phyloP scores from a whole-genome alignment of 2,888 invertebrate species.

The Melanargia galathea region DNA sequence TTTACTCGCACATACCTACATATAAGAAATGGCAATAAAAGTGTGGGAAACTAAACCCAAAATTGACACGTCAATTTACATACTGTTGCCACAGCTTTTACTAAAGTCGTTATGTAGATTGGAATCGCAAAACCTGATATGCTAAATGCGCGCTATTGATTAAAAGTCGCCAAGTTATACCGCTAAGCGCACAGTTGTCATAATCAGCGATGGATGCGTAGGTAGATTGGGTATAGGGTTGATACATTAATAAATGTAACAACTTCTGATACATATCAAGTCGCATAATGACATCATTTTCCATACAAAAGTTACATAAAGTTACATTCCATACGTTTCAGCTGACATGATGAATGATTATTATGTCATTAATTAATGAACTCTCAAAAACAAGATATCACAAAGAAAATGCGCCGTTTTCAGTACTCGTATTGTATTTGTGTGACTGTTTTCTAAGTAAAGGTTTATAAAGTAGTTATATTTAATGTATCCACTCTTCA shows the following conservation, averaged over 20 bases:
- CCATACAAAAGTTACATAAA: too few relatives aligned
- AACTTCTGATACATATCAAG: not conserved
- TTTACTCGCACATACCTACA: too few relatives aligned
- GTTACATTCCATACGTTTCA: too few relatives aligned
- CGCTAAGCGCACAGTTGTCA: slow-evolving; percentile 73
- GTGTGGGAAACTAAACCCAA: slow-evolving; percentile 34
- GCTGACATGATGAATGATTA: too few relatives aligned
- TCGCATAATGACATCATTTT: too few relatives aligned
- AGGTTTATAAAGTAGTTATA: too few relatives aligned
- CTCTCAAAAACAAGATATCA: too few relatives aligned
- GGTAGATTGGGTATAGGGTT: slow-evolving; percentile 58
- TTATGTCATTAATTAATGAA: too few relatives aligned
- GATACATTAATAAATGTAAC: not conserved
- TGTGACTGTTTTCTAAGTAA: too few relatives aligned
- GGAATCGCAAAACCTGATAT: slow-evolving; percentile 61
- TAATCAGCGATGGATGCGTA: slow-evolving; percentile 66
- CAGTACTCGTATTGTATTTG: too few relatives aligned
- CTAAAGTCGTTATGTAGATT: slow-evolving; percentile 39
- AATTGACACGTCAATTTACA: slow-evolving; percentile 42
- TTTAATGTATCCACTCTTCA: too few relatives aligned
- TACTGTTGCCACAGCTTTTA: slow-evolving; percentile 43
- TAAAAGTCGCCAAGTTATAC: slow-evolving; percentile 66
- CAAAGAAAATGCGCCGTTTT: too few relatives aligned
- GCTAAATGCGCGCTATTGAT: slow-evolving; percentile 68
- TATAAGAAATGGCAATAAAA: slow-evolving; percentile 34